Base-by-base conservation (phyloP, 2,113 vertebrate genomes). In the Vulpes ferrilata region DNA sequence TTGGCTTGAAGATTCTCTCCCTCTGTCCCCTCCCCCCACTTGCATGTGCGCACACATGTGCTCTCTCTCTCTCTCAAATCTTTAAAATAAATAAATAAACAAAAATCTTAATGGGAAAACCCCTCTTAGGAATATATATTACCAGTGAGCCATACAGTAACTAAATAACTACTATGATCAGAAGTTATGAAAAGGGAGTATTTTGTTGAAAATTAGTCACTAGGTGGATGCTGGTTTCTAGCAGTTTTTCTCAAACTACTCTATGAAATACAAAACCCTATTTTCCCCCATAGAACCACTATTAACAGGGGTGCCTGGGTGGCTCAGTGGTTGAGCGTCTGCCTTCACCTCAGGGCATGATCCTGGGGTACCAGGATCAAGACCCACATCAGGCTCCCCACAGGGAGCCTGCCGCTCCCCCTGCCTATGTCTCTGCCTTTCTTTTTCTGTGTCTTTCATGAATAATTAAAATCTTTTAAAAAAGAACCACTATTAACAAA, bases 191-290 rank as follows among this genome's bases (percentile, higher is more conserved):
- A 81, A 83, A 78, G 22, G 27, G 62, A 15, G 51, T 65, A 3
- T 93, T 96, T 79, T 74, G 5, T 19, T 93, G 64, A 89, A 97
- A 97, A 93, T 89, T 65, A 92, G 59, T 25, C 19, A 95, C 27
- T 91, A 81, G 3, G 10, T 65, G 0, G 7, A 92, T 93, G 82
- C 51, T 93, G 11, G 23, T 76, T 53, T 62, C 51, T 5, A 95
- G 53, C 16, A 76, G 27, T 62, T 79, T 95, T 78, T 59, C 43
- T 87, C 35, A 90, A 94, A 74, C 53, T 87, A 83, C 22, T 96
- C 17, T 32, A 90, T 65, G 25, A 87, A 96, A 82, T 90, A 94
- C 23, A 90, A 96, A 96, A 67, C 16, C 10, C n/a, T 71, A 22
- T 48, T 93, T 87, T 90, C 30, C 13, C 4, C 8, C 48, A 83